Base-by-base conservation (phyloP, 1,140 invertebrate genomes). In the Armadillidium nasatum region DNA sequence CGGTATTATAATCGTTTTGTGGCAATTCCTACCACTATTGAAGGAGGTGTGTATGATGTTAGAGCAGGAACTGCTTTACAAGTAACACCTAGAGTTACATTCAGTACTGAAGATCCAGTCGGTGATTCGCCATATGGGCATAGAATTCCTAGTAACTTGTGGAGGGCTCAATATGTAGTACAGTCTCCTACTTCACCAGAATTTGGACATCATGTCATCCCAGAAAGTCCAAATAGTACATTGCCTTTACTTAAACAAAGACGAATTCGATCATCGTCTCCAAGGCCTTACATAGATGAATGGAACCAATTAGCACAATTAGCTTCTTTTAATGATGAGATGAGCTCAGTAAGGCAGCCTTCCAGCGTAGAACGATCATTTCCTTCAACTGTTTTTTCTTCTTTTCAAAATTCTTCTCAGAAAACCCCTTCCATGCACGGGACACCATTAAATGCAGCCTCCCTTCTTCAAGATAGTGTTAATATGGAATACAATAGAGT, bases 351-450 rank as follows among this genome's bases (percentile, higher is more conserved):
- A n/a, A 87, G 89, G 11, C 91, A 92, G 82, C 89, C 90, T 45
- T 92, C 91, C 80, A 93, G 92, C 71, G 89, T 87, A 0, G 92
- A 94, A 82, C 87, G 91, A 45, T 94, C 93, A 0, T 90, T 91
- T 81, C 91, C 91, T 45, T 83, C 82, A 45, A 84, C 84, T 6
- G 79, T 83, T 21, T 75, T 83, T 72, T 79, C 83, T 73, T 91
- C 77, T 46, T 81, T 79, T 23, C 77, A 76, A 70, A 79, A 79
- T 69, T 78, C 78, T 71, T 71, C 77, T 73, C 79, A 80, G 22
- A 77, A 60, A 46, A 82, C 77, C 44, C 81, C 77, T 66, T 77
- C 77, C 15, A 77, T 76, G n/a, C 79, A 75, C 73, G 80, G 80
- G 33, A 54, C 71, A 21, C 74, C 80, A 13, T n/a, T 45, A 15